A percentile compares a stretch with the other conserved stretches of the same genome.
Conservation (phyloP, 92 coral and sea anemone genomes). For the Heteractis magnifica region DNA sequence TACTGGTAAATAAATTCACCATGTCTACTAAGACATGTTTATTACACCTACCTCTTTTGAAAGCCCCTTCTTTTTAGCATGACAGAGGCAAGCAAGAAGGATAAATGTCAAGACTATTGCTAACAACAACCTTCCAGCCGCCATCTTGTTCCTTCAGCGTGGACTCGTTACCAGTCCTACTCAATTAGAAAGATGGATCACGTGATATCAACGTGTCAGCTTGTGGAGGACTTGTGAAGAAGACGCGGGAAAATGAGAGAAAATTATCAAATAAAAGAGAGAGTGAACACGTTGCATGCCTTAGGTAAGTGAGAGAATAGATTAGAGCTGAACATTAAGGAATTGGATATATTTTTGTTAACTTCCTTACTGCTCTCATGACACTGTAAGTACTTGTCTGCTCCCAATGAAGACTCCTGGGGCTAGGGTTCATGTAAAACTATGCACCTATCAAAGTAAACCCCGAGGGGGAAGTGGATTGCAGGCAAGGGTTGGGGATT, state of each 20-base stretch:
- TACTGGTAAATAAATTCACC: background rate
- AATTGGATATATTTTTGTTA: background rate
- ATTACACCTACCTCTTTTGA: conserved; percentile 84
- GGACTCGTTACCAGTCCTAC: conserved; percentile 24
- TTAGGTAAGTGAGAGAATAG: background rate
- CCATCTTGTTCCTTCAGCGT: conserved; percentile 71
- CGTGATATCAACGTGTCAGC: conserved; percentile 26
- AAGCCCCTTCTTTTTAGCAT: conserved; percentile 84
- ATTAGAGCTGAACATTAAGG: background rate
- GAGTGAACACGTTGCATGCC: background rate
- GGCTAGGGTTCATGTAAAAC: too few relatives aligned
- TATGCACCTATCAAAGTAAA: too few relatives aligned
- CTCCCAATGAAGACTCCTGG: too few relatives aligned
- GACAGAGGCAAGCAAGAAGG: conserved; percentile 29
- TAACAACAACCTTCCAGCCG: conserved; percentile 78
- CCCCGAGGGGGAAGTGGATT: too few relatives aligned
- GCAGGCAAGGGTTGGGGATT: too few relatives aligned
- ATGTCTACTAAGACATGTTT: background rate
- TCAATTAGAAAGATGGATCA: conserved; percentile 8
- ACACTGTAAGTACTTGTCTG: background rate
- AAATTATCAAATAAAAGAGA: background rate
- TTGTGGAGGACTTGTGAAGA: background rate
- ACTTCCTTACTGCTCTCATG: background rate
- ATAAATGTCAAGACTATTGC: conserved; percentile 17
- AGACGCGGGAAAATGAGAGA: background rate